Conservation (phyloP, 64 coral and sea anemone genomes). For the Porites australiensis region DNA sequence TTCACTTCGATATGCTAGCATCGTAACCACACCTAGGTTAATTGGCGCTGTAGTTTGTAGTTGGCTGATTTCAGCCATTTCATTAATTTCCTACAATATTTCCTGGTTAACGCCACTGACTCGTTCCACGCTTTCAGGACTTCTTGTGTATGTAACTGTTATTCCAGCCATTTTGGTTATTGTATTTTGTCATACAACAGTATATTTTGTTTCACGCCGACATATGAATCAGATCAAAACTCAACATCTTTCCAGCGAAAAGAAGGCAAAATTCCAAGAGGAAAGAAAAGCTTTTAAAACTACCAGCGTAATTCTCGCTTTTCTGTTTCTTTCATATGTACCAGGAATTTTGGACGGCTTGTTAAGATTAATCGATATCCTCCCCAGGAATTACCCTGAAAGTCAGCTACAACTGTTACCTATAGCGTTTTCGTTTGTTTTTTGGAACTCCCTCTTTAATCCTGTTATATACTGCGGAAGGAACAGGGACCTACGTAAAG, state of each 20-base stretch:
- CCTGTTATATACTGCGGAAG: not conserved
- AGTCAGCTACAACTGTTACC: not conserved
- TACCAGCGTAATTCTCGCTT: too few relatives aligned
- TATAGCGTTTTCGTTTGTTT: not conserved
- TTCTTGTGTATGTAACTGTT: not conserved
- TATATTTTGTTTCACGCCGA: too few relatives aligned
- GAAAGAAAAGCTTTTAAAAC: too few relatives aligned
- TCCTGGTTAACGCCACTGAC: not conserved
- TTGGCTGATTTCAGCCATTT: not conserved
- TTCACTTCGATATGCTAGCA: not conserved
- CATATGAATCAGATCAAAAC: too few relatives aligned
- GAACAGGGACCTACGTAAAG: not conserved
- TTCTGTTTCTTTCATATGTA: too few relatives aligned
- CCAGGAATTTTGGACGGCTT: too few relatives aligned
- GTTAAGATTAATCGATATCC: too few relatives aligned
- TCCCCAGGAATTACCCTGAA: too few relatives aligned
- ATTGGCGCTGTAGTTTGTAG: not conserved
- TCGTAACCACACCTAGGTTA: not conserved
- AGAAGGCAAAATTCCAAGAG: too few relatives aligned
- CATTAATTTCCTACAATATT: not conserved
- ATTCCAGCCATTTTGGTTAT: too few relatives aligned
- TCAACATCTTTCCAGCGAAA: too few relatives aligned
- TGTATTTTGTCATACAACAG: too few relatives aligned
- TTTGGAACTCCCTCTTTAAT: constrained; percentile 8
- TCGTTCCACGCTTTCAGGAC: not conserved